Percentiles rank a stretch among this genome's conserved stretches.
These are phyloP conservation scores for Hepsetus odoe DNA, from an alignment of 2,113 vertebrate genomes.

Conservation along the genomic window DNA sequence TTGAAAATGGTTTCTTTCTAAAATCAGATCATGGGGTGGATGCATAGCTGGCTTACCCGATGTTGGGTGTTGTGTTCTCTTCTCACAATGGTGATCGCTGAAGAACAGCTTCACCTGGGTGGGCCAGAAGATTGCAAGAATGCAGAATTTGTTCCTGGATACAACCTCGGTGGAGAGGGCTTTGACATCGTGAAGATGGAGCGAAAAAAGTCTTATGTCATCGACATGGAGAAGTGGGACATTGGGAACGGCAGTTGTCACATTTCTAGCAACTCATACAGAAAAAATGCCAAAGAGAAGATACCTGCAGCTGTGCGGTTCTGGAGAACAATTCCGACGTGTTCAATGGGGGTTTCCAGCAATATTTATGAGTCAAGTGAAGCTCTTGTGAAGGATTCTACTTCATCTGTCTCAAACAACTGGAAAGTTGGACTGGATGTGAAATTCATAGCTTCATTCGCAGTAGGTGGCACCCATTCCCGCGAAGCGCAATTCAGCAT, in stretches of 20 bases:
- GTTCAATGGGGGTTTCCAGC: constrained; percentile 54
- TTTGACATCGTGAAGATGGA: no score
- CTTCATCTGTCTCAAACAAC: no score
- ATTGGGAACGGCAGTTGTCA: constrained; percentile 54
- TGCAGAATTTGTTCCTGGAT: no score
- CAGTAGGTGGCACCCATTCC: no score
- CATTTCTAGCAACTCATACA: constrained; percentile 58
- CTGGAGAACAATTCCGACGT: constrained; percentile 59
- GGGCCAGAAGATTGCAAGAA: constrained; percentile 47
- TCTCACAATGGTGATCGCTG: not conserved
- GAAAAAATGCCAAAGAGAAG: constrained; percentile 44
- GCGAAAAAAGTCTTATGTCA: no score
- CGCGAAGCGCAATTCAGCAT: no score
- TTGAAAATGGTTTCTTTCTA: not conserved
- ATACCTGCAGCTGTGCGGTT: constrained; percentile 59
- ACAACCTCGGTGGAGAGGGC: no score
- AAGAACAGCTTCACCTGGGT: not conserved
- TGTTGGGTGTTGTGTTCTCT: not conserved
- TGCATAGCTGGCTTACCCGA: not conserved
- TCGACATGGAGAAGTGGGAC: constrained; percentile 44
- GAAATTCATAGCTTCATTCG: no score
- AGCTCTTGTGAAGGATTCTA: no score
- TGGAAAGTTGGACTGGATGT: no score
- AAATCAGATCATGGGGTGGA: no score
- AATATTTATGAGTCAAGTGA: constrained; percentile 57